Conservation (phyloP, 2,888 invertebrate genomes). For the Rhyacophila evoluta region DNA sequence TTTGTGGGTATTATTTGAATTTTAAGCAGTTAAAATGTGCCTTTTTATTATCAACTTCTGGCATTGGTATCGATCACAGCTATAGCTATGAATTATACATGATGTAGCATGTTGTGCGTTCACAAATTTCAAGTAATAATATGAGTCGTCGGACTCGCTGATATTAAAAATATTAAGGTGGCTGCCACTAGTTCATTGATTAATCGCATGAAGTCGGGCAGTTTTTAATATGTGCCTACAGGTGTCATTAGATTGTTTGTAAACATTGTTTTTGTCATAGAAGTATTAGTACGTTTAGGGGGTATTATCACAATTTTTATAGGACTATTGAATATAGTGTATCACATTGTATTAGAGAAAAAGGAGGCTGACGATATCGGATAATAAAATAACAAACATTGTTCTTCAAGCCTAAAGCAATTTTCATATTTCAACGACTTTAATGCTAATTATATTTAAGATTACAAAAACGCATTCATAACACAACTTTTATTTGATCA, state of each 20-base stretch:
- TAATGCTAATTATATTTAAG: background rate
- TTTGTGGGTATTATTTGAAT: background rate
- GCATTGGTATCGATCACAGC: constrained; percentile 26
- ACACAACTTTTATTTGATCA: background rate
- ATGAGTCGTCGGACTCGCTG: background rate
- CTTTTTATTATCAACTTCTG: constrained; percentile 33
- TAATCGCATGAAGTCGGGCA: constrained; percentile 19
- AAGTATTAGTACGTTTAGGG: constrained; percentile 17
- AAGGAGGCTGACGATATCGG: constrained; percentile 40
- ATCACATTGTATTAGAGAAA: constrained; percentile 37
- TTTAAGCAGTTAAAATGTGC: constrained; percentile 36
- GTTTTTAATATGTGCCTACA: constrained; percentile 37
- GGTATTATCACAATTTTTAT: constrained; percentile 31
- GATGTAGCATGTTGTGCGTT: background rate
- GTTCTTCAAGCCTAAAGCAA: constrained; percentile 8
- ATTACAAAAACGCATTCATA: background rate
- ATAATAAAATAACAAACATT: constrained; percentile 17
- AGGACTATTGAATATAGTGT: constrained; percentile 35
- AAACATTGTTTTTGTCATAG: constrained; percentile 26
- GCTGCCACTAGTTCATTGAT: background rate
- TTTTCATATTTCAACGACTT: constrained; percentile 9
- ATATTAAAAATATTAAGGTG: background rate
- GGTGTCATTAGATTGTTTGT: constrained; percentile 25
- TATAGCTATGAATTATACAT: background rate
- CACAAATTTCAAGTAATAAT: background rate